These are phyloP conservation scores for Zootoca vivipara DNA, from an alignment of 2,113 vertebrate genomes.

Conservation along the genomic window DNA sequence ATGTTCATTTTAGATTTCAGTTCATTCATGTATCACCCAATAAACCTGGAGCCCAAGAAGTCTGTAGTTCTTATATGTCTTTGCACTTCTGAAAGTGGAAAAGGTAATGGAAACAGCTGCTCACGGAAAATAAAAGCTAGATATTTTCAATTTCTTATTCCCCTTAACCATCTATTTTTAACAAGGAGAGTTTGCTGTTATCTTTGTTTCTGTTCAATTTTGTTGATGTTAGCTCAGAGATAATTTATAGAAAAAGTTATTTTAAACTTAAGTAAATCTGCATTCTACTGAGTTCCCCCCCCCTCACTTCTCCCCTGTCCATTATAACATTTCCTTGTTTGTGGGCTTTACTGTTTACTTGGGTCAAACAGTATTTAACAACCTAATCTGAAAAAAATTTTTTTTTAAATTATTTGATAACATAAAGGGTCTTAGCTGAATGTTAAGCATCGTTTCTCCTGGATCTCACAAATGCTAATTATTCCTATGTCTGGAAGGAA, in stretches of 20 bases:
- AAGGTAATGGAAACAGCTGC: constrained; percentile 35
- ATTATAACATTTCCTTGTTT: not conserved
- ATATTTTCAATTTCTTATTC: constrained; percentile 26
- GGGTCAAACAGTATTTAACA: not conserved
- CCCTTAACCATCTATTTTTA: constrained; percentile 42
- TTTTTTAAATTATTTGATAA: not conserved
- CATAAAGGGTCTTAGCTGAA: constrained; percentile 19
- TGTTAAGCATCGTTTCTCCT: not conserved
- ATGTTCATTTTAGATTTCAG: constrained; percentile 60
- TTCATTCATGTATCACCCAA: constrained; percentile 40
- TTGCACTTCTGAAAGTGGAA: constrained; percentile 32
- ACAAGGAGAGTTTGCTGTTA: constrained; percentile 17
- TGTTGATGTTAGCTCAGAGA: constrained; percentile 2
- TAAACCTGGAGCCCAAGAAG: constrained; percentile 36
- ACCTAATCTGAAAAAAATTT: constrained; percentile 29
- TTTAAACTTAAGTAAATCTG: constrained; percentile 27
- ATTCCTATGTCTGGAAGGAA: constrained; percentile 16
- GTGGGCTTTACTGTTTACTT: not conserved
- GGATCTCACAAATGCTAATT: constrained; percentile 15
- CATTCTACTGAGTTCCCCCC: constrained; percentile 21
- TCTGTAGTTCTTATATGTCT: constrained; percentile 33
- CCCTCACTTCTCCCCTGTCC: constrained; percentile 29
- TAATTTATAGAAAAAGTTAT: constrained; percentile 29
- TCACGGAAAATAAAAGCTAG: constrained; percentile 7
- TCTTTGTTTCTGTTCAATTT: constrained; percentile 31